Base-by-base conservation (phyloP, 2,888 invertebrate genomes). In the Epiblema foenella region DNA sequence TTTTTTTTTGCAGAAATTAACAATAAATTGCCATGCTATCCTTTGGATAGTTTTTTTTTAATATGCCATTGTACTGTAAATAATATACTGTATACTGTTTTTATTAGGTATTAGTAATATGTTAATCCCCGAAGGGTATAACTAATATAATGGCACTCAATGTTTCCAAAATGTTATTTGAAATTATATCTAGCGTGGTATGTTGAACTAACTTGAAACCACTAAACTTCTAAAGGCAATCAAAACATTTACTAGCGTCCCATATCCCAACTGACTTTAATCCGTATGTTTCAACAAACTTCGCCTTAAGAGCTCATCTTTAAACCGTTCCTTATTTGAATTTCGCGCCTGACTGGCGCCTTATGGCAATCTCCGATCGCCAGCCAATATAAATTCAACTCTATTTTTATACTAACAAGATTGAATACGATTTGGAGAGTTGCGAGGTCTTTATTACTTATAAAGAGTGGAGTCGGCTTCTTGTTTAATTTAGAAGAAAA, bases 301-400 rank as follows among this genome's bases (percentile, higher is more conserved):
- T 77, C 74, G 70, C 83, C 81, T 81, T 85, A 85, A 85, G 80
- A 79, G 79, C 78, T 67, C 76, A 77, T 77, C 76, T 81, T 81
- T 81, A 83, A 83, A 78, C 74, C 76, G 77, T 82, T 81, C 82
- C 84, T 79, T 86, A 85, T 88, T 88, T 85, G 83, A 88, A 88
- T 88, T 85, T 85, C 81, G 78, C 83, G 83, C 83, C 80, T 79
- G 79, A 77, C 69, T 79, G 77, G 77, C 78, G 78, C 76, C 76
- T 69, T 75, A 74, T 75, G 71, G 71, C 78, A 79, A 80, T 79
- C 74, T 78, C 74, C 75, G 62, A 54, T 62, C 39, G 62, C 60
- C 51, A 60, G 67, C 59, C 74, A 76, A 78, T 78, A 68, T 73
- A 83, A 81, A 77, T 73, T 73, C 73, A 73, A 81, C 81, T 80